Base-by-base conservation (phyloP, 2,888 invertebrate genomes). In the Drosophila cyrtoloma region DNA sequence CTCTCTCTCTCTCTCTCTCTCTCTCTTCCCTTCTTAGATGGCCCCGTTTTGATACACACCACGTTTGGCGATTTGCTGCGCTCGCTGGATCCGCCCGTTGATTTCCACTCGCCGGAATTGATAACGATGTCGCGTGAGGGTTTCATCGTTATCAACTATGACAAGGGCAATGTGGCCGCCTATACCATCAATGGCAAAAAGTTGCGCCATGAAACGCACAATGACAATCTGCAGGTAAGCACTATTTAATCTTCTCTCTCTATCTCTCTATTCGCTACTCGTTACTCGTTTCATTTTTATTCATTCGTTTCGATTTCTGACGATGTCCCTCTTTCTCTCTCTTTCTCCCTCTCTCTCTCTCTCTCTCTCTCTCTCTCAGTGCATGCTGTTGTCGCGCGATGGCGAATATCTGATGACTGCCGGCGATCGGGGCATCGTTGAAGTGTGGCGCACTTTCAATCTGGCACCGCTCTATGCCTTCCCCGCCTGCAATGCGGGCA, bases 351-450 rank as follows among this genome's bases (percentile, higher is more conserved):
- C 22, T 35, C 12, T 42, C 6, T 30, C 42, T 56, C 16, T 26
- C 32, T 56, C 55, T 26, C 4, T 37, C 10, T 65, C 7, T 57
- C 2, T 33, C 30, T 6, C 10, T 51, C 93, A 98, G 97, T 97
- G 98, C 94, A 95, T 98, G 95, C 95, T 97, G 91, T 94, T 99
- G 92, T 99, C 98, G 82, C 96, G 99, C 69, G 99, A 99, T 94
- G 99, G 99, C 81, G 99, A 99, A 94, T 99, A 99, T 94, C 95
- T 99, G 93, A 98, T 99, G 96, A 97, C 99, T 86, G 99, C 98
- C 79, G 99, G 99, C 22, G 98, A 98, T 93, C 97, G 97, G 92
- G 99, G 99, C 79, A 97, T 99, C 86, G 99, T 99, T 84, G 98
- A 99, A 94, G 98, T 99, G 79, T 99, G 99, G 98, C 96, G 99